Percentiles rank a stretch among this genome's conserved stretches.
Evolutionary conservation across 1,140 invertebrate species (phyloP).

Genomic region (Atopsyche davidsoni): DNA sequence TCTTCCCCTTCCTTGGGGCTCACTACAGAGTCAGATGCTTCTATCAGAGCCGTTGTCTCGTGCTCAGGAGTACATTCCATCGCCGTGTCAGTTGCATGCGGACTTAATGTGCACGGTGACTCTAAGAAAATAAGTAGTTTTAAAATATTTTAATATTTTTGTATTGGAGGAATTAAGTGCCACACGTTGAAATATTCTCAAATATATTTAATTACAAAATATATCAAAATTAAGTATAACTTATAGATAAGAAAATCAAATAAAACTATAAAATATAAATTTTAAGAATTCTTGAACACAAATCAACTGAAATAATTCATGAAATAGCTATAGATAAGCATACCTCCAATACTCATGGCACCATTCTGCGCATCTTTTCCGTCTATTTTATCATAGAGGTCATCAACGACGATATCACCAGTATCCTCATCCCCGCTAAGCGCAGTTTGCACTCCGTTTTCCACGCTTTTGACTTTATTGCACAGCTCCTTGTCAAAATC

Average conservation of each 20-base stretch:
- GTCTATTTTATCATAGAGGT: slow-evolving; percentile 34
- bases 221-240: neutral
- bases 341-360: slow-evolving; percentile 45
- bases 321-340: slow-evolving; percentile 7
- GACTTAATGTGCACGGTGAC: slow-evolving; percentile 27
- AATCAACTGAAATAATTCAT: neutral
- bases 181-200: too few species aligned
- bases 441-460: neutral
- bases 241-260: neutral
- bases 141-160: neutral
- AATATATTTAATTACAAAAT: too few species aligned
- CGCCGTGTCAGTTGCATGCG: slow-evolving; percentile 14
- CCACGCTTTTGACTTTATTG: slow-evolving; percentile 8
- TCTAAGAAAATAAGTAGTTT: slow-evolving; percentile 14
- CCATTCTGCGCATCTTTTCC: slow-evolving; percentile 38
- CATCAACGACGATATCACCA: slow-evolving; percentile 42
- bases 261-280: slow-evolving; percentile 3
- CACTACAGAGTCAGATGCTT: too few species aligned
- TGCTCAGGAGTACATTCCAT: slow-evolving; percentile 29
- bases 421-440: slow-evolving; percentile 30
- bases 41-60: slow-evolving; percentile 15
- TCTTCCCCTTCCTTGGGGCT: slow-evolving; percentile 28
- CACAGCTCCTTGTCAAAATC: slow-evolving; percentile 6
- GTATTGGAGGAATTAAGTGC: neutral
- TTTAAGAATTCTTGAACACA: neutral